Evolutionary conservation across 2,797 vertebrate species (phyloP).

Genomic region (Chanos chanos): DNA sequence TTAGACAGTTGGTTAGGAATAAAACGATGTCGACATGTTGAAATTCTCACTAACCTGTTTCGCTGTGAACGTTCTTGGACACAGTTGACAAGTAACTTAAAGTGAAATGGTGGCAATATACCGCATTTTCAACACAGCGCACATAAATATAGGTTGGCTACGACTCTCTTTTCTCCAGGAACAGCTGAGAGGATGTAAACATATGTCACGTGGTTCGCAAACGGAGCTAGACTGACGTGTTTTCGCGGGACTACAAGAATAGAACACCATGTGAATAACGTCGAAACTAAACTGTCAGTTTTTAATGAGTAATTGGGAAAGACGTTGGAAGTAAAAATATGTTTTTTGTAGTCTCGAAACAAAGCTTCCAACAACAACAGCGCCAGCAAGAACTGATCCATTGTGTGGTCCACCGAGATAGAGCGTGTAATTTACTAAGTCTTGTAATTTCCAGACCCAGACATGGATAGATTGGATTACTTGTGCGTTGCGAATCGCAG

Average conservation of each 20-base stretch:
- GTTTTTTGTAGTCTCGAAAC: too few species aligned
- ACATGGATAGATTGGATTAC: too few species aligned
- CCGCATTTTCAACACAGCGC: not conserved
- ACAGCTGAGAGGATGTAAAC: constrained; percentile 95
- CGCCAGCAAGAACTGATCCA: too few species aligned
- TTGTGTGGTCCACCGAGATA: too few species aligned
- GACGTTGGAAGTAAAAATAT: too few species aligned
- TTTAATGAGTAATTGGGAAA: too few species aligned
- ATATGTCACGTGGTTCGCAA: constrained; percentile 76
- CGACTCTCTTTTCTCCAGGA: constrained; percentile 49
- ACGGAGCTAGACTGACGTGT: constrained; percentile 19
- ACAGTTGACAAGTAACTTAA: not conserved
- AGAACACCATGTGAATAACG: not conserved
- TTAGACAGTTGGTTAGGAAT: not conserved
- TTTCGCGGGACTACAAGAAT: not conserved
- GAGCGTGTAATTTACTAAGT: too few species aligned
- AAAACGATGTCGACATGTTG: constrained; percentile 3
- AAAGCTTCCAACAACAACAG: too few species aligned
- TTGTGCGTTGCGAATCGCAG: too few species aligned
- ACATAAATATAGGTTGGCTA: constrained; percentile 14
- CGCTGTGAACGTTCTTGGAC: not conserved
- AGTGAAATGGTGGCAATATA: not conserved
- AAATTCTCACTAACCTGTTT: constrained; percentile 28
- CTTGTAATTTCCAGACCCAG: too few species aligned
- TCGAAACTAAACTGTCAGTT: not conserved